Percentiles rank a stretch among this genome's conserved stretches.
Conservation (phyloP, 1,140 invertebrate species). For the Hyles euphorbiae region DNA sequence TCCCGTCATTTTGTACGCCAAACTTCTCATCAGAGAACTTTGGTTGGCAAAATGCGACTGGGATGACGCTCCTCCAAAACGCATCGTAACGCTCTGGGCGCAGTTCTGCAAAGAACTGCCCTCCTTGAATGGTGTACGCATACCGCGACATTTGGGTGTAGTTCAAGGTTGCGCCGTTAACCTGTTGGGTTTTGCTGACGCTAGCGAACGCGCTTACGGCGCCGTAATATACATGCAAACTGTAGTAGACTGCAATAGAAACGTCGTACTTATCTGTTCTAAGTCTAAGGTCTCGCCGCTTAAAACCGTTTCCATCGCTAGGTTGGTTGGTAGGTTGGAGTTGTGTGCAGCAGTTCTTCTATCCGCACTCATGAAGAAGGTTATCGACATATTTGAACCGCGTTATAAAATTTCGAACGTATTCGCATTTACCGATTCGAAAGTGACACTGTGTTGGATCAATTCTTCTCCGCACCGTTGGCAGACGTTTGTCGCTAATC, state of each 20-base stretch:
- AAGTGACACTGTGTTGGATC: too few relatives aligned
- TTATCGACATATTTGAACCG: too few relatives aligned
- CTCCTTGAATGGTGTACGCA: conserved; percentile 3
- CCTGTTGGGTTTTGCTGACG: conserved; percentile 40
- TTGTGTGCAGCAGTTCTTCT: too few relatives aligned
- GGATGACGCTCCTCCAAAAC: conserved; percentile 13
- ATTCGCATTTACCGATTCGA: too few relatives aligned
- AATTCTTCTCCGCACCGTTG: too few relatives aligned
- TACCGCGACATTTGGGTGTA: conserved; percentile 12
- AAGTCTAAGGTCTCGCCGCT: conserved; percentile 23
- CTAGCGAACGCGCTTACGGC: conserved; percentile 33
- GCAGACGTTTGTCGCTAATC: too few relatives aligned
- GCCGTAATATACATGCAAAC: conserved; percentile 35
- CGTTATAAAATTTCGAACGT: too few relatives aligned
- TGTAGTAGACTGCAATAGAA: neutral
- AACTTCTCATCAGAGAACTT: conserved; percentile 19
- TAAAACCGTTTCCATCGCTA: too few relatives aligned
- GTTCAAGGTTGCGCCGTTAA: neutral
- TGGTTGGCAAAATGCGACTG: conserved; percentile 16
- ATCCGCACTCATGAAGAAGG: too few relatives aligned
- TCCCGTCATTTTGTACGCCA: conserved; percentile 15
- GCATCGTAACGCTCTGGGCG: conserved; percentile 4
- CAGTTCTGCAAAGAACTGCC: conserved; percentile 8
- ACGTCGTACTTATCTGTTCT: conserved; percentile 16
- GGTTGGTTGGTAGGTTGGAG: too few relatives aligned